Evolutionary conservation across 2,113 vertebrate species (phyloP), one percentile per base, ranked within the genome.

Genomic region (Colistium nudipinnis): DNA sequence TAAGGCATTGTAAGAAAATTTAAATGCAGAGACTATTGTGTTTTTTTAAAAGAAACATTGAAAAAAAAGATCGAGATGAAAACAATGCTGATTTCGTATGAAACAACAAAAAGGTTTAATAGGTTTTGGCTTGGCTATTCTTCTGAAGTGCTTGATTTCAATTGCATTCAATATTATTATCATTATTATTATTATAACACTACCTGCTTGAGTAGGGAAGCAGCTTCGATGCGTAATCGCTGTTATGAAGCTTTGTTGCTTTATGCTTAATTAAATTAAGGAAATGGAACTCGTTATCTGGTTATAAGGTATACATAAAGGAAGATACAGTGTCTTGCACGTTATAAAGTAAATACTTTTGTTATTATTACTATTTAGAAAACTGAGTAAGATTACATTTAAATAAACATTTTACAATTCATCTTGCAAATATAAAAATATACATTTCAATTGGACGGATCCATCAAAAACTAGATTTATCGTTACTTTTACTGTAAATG

Each of bases 61-160:
- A 57, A 17, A 36, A 14, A 4, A 3, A 44, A 17, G 4, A 51
- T 33, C 27, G 3, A 13, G 16, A 22, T 19, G 7, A 14, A 64
- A 20, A 0, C 19, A 20, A 7, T 30, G 5, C 14, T 53, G 33
- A n/a, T 47, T 38, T 52, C 22, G 22, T 12, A 12, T 55, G 9
- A 12, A n/a, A n/a, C n/a, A n/a, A 36, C 47, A 59, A 28, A 19
- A 54, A 54, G 6, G 52, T 19, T 4, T 47, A 17, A 31, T 36
- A 49, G 25, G 63, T 30, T 60, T 24, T 39, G 49, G 24, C 55
- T 67, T 68, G 12, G 17, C 25, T 35, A 13, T 25, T 56, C 43
- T 36, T 49, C 48, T 41, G 1, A 59, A 55, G 11, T 38, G 24
- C n/a, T n/a, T n/a, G n/a, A n/a, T n/a, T n/a, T n/a, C n/a, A n/a